phyloP scores from a whole-genome alignment of 2,797 vertebrate genomes.

The Thunnus albacares region DNA sequence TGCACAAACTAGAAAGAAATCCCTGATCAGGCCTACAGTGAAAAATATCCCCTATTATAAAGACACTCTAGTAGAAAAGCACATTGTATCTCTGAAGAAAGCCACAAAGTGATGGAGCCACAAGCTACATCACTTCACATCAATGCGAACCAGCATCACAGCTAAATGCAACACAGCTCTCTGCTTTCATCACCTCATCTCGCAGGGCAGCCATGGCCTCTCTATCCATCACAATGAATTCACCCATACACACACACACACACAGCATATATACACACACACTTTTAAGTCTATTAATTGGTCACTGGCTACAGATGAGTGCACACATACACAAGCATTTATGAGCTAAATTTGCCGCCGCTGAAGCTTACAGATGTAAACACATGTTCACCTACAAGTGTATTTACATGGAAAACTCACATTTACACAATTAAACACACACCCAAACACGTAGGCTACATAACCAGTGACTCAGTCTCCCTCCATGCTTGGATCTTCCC shows the following conservation, averaged over 20 bases:
- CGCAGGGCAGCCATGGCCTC: conserved; percentile 23
- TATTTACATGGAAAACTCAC: conserved; percentile 16
- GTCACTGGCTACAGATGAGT: not conserved
- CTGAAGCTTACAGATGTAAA: conserved; percentile 27
- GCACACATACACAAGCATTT: not conserved
- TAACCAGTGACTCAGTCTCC: conserved; percentile 38
- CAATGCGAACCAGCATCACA: not conserved
- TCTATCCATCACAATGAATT: conserved; percentile 21
- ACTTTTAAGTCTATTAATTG: not conserved
- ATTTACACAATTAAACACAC: conserved; percentile 37
- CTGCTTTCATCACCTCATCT: conserved; percentile 35
- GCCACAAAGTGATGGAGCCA: not conserved
- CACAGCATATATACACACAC: not conserved
- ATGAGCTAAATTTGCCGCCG: conserved; percentile 3
- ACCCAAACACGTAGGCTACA: conserved; percentile 27
- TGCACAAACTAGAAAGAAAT: not conserved
- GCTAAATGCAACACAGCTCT: not conserved
- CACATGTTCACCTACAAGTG: conserved; percentile 1
- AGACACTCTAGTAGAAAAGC: conserved; percentile 15
- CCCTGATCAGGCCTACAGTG: not conserved
- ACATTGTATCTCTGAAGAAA: conserved; percentile 23
- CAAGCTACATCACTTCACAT: conserved; percentile 30
- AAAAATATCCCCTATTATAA: conserved; percentile 23
- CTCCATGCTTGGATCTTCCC: conserved; percentile 54
- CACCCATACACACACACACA: not conserved